Conservation (phyloP, 2,113 vertebrate genomes). For the Elaphurus davidianus region DNA sequence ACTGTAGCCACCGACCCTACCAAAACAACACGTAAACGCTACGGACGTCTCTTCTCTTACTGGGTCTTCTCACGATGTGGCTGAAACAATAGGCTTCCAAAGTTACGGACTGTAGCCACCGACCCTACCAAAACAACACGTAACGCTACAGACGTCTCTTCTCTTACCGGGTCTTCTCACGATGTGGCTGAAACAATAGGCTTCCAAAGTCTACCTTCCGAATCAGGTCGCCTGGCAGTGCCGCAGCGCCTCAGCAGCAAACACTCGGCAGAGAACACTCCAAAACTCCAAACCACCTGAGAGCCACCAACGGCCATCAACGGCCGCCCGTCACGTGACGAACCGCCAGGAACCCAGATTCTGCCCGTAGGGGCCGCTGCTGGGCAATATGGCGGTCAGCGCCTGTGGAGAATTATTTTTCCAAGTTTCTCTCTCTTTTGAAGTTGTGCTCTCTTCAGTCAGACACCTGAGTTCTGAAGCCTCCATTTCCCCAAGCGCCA, state of each 20-base stretch:
- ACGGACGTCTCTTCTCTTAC: neutral
- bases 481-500: neutral
- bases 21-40: neutral
- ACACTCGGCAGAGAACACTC: neutral
- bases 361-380: neutral
- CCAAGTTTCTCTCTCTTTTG: neutral
- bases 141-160: neutral
- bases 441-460: neutral
- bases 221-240: neutral
- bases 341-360: neutral
- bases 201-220: neutral
- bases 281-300: neutral
- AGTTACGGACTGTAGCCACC: too few species aligned
- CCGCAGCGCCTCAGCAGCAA: neutral
- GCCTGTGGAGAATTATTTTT: too few species aligned
- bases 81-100: neutral
- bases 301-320: too few species aligned
- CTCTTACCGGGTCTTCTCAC: neutral
- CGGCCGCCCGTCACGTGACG: too few species aligned
- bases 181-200: rapidly evolving
- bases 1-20: neutral
- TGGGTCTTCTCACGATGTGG: rapidly evolving
- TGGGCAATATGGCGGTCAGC: neutral
- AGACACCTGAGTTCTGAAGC: neutral
- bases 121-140: neutral